Base-by-base conservation (phyloP, 2,113 vertebrate species). In the Pogona vitticeps region DNA sequence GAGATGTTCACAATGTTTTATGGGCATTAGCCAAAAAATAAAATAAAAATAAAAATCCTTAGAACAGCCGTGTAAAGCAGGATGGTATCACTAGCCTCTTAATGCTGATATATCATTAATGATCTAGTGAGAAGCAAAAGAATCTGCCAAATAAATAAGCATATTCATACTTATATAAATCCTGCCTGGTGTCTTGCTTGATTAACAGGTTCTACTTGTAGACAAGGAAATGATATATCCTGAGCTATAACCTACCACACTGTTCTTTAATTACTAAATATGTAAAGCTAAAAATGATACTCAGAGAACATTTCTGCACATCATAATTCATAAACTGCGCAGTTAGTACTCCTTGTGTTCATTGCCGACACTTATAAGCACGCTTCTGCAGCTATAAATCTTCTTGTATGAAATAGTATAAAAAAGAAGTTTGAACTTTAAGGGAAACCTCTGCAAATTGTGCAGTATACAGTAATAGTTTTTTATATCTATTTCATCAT, bases 311-410 rank as follows among this genome's bases (percentile, higher is more conserved):
- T 76, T 72, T 80, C 76, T 82, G 68, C 31, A 71, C 3, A 26
- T 68, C 36, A 67, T 72, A 28, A 85, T 81, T 81, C 82, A 76
- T 58, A 38, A 40, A 28, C 10, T 42, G 80, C 87, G 90, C 91
- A 85, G 2, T 89, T 90, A 88, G 89, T 91, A 93, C 95, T 95
- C 92, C 95, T 92, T 90, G 94, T 96, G 96, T 90, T 92, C 92
- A 91, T 33, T 91, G 78, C 59, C 0, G 21, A 73, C 87, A 76
- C 59, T 90, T 82, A 0, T 89, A 92, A 71, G 0, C 0, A 78
- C 23, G 0, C 2, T 26, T 38, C 36, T 26, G 36, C 65, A 68
- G 14, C 4, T 78, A 42, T n/a, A 68, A 14, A 46, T 26, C 76
- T 84, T 18, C 33, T 71, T 88, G 87, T 36, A 36, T 9, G 73